Conservation (phyloP, 2,888 invertebrate species). For the Tipula confusa region DNA sequence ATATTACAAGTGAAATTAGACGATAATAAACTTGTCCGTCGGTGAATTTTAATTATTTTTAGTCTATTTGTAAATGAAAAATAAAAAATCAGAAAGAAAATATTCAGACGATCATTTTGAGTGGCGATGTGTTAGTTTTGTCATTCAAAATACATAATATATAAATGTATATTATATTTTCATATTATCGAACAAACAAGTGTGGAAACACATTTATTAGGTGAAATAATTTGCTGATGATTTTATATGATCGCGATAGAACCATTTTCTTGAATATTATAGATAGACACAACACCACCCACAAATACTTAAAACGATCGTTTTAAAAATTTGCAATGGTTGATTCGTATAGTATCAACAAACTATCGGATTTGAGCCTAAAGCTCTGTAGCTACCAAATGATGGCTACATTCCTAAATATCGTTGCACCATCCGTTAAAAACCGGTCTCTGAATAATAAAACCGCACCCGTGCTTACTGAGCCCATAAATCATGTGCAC, state of each 20-base stretch:
- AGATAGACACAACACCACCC: not conserved
- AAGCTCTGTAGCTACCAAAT: no score
- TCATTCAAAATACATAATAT: not conserved
- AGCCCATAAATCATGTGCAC: no score
- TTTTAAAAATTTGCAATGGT: no score
- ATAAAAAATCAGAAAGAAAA: not conserved
- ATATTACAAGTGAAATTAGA: constrained; percentile 3
- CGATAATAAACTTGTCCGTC: constrained; percentile 3
- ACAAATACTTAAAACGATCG: not conserved
- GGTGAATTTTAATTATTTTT: constrained; percentile 25
- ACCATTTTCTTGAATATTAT: not conserved
- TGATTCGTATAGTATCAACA: no score
- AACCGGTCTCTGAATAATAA: no score
- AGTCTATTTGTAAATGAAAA: not conserved
- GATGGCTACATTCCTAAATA: no score
- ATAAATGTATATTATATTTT: not conserved
- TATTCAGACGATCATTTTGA: not conserved
- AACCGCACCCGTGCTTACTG: no score
- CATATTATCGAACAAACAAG: not conserved
- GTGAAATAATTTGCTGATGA: not conserved
- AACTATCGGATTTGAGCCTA: no score
- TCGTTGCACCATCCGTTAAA: no score
- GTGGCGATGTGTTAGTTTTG: not conserved
- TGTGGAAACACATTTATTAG: constrained; percentile 8
- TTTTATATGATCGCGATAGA: not conserved